phyloP scores from a whole-genome alignment of 2,113 vertebrate species.

The Jacana jacana region DNA sequence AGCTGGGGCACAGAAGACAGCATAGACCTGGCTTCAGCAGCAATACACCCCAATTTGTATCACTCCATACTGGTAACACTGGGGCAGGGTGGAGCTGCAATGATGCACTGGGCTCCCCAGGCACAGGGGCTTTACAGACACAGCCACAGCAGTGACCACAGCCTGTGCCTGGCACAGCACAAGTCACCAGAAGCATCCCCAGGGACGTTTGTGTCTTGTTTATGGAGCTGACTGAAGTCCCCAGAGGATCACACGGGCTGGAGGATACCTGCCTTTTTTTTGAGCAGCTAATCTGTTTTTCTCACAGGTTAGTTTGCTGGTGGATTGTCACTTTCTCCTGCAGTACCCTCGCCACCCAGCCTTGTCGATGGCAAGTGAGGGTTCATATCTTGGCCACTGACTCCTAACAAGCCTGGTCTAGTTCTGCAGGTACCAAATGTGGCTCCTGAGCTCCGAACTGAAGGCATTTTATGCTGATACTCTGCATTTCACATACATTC shows the following conservation, averaged over 20 bases:
- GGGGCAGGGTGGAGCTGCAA: neutral
- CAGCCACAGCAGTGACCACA: neutral
- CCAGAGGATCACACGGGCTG: neutral
- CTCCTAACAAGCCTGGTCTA: neutral
- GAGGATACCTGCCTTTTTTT: neutral
- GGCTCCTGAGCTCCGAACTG: neutral
- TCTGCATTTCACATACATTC: neutral
- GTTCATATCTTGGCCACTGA: neutral
- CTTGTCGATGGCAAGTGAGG: neutral
- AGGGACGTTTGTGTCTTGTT: neutral
- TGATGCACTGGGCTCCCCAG: fast-evolving
- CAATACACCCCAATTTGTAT: neutral
- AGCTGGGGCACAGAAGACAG: neutral
- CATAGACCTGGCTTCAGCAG: neutral
- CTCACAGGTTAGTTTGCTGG: neutral
- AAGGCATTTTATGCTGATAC: neutral
- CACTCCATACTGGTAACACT: neutral
- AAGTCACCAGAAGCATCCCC: neutral
- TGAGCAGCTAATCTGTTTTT: neutral
- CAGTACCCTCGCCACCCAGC: neutral
- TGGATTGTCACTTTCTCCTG: neutral
- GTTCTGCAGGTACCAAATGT: neutral
- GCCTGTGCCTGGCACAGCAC: neutral
- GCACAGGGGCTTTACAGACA: neutral
- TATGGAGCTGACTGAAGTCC: neutral